phyloP scores from a whole-genome alignment of 2,797 vertebrate species.

The Cryptoblepharus egeriae region DNA sequence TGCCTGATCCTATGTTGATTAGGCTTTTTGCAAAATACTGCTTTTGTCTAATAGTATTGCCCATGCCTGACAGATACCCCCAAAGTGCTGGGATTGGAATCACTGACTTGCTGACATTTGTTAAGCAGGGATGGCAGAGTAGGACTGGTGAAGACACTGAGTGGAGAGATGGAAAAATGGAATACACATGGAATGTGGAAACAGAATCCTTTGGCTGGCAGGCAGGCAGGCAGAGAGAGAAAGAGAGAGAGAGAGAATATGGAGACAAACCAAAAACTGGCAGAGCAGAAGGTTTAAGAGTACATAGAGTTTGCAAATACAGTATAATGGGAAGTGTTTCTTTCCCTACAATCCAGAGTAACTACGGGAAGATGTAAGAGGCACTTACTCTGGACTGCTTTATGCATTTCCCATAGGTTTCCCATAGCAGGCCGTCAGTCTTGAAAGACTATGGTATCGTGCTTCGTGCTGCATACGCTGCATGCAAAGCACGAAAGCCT shows the following conservation, averaged over 20 bases:
- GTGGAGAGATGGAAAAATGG: not conserved
- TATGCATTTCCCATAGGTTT: too few relatives aligned
- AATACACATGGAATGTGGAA: not conserved
- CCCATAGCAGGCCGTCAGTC: too few relatives aligned
- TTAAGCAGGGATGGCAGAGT: not conserved
- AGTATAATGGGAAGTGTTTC: not conserved
- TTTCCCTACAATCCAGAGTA: too few relatives aligned
- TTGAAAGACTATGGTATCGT: too few relatives aligned
- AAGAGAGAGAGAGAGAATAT: not conserved
- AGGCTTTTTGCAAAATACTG: not conserved
- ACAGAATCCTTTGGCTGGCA: not conserved
- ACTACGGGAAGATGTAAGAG: too few relatives aligned
- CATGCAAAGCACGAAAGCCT: too few relatives aligned
- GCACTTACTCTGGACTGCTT: too few relatives aligned
- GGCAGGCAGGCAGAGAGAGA: not conserved
- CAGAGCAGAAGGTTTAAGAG: not conserved
- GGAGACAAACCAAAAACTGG: not conserved
- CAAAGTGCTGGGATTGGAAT: not conserved
- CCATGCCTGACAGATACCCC: not conserved
- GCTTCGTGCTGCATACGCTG: too few relatives aligned
- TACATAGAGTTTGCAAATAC: not conserved
- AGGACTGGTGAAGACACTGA: not conserved
- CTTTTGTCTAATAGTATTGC: not conserved
- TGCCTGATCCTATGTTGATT: not conserved
- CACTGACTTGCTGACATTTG: not conserved